phyloP scores from a whole-genome alignment of 2,113 vertebrate genomes.

The Pitta sordida region DNA sequence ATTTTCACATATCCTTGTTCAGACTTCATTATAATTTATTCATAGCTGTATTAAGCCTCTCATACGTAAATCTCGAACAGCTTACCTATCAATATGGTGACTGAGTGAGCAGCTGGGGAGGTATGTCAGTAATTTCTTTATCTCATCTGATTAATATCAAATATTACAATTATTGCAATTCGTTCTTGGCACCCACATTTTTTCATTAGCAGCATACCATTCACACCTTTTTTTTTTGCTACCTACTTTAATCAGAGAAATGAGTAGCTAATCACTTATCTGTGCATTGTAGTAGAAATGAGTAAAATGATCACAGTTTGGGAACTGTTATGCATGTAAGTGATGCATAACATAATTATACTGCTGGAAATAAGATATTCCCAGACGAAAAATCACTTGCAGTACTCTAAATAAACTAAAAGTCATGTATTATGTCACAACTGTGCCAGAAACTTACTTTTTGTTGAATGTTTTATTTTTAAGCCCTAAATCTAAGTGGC shows the following conservation, averaged over 20 bases:
- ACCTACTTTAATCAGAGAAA: neutral
- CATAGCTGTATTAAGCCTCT: neutral
- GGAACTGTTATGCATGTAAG: neutral
- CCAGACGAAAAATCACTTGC: neutral
- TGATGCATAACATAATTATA: neutral
- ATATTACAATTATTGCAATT: neutral
- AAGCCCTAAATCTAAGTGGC: neutral
- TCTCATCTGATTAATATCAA: neutral
- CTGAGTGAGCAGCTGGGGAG: neutral
- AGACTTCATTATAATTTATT: slow-evolving; percentile 16
- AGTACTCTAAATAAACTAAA: neutral
- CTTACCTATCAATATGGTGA: neutral
- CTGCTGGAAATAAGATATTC: neutral
- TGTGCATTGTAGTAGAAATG: neutral
- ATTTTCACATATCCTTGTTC: neutral
- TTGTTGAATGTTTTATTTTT: neutral
- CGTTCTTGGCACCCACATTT: neutral
- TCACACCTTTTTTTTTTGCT: neutral
- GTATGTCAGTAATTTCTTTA: neutral
- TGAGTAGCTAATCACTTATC: neutral
- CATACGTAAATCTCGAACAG: neutral
- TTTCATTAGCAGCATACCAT: neutral
- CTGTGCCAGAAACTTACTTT: neutral
- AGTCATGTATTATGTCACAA: neutral
- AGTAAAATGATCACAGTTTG: neutral